Evolutionary conservation across 2,888 invertebrate species (phyloP), one percentile per base, ranked within the genome.

Genomic region (Myopa testacea): DNA sequence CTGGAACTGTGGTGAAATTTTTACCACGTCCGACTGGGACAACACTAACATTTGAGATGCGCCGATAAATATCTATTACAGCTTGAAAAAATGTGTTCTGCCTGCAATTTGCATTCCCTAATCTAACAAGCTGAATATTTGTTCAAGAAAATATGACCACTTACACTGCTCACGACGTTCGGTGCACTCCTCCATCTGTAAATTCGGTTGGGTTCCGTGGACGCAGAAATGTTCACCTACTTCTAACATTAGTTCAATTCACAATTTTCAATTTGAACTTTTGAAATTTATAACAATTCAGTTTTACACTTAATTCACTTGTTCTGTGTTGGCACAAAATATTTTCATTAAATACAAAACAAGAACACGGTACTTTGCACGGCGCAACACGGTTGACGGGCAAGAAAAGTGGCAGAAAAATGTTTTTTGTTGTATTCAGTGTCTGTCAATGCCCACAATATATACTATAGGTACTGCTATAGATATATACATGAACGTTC

Each of bases 401-500:
- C 55, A 38, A 38, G 38, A 68, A 65, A 67, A 50, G 63, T 12
- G 50, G 68, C 69, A 75, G 69, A 60, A 60, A 69, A 45, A 40
- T 14, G 19, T 82, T 82, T 81, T 82, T 81, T 70, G 58, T 50
- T 73, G 58, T 63, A 75, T 76, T 77, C 40, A 74, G 60, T 78
- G 81, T 84, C 82, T 81, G 79, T 81, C 80, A 79, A 81, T 82
- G 79, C 82, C 83, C 70, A 26, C 75, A 79, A 80, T 58, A 78
- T 78, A 80, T 77, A 75, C 19, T 69, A 73, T 68, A 72, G 38
- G 63, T 69, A 19, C 14, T 65, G 65, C 38, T 65, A 37, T 62
- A 74, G 67, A 63, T 60, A 69, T 45, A 12, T 34, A 52, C 58
- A 62, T 80, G 83, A 78, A 72, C 82, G 50, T 26, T 69, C 38